Evolutionary conservation across 2,113 vertebrate species (phyloP), one percentile per base, ranked within the genome.

Genomic region (Oceanites oceanicus): DNA sequence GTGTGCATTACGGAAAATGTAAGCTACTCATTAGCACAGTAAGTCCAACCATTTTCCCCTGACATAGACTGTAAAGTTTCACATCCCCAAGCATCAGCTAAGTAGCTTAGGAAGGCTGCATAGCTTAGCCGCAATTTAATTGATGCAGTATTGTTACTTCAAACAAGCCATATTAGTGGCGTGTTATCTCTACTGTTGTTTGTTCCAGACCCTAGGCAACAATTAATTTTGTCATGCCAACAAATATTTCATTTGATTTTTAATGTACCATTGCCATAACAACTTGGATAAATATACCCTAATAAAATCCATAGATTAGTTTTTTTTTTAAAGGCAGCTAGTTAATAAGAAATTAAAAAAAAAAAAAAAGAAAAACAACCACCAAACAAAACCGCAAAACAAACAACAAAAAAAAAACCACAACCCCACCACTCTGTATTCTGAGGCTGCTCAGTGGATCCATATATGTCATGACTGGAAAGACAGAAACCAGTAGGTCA

Each of bases 191-290:
- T 84, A 13, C 79, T 92, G 70, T 93, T 97, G 84, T 96, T 96
- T 90, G 82, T 94, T 90, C 72, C 90, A 93, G 79, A 97, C 96
- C 95, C 88, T 95, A 96, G 93, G 93, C 96, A 96, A 95, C 96
- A 97, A 96, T 95, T 97, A 97, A 95, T 96, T 97, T 90, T 97
- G 85, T 94, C 93, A 94, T 82, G 89, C 74, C 63, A 91, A 88
- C 86, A 95, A 96, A 83, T 70, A 93, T 71, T 94, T 79, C 42
- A 90, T 88, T 97, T 96, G 94, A 88, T 95, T 96, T 90, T 79
- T 97, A 94, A 92, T 88, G 76, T 89, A 77, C 96, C 65, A 90
- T 94, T 96, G 86, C 81, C 93, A 81, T 94, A 93, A 85, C 96
- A 95, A 92, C 73, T 73, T 89, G 72, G 63, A 90, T 94, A 97